A percentile compares a stretch with the other conserved stretches of the same genome.
Evolutionary conservation across 2,797 vertebrate species (phyloP).

Genomic region (Epinephelus coioides): DNA sequence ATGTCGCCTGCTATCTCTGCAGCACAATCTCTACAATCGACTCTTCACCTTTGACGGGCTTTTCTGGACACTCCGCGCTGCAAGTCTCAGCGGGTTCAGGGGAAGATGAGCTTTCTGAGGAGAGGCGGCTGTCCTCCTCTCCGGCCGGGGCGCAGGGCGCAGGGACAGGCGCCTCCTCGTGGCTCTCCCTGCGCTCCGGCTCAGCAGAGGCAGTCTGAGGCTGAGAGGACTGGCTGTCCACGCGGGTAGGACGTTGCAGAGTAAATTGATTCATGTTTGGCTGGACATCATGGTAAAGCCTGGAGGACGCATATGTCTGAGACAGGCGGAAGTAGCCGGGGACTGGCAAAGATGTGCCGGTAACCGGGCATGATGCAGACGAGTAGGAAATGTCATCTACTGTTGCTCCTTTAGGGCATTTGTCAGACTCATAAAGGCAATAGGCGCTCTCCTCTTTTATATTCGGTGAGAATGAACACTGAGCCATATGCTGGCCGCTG

Average conservation of each 20-base stretch:
- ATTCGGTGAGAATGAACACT: conserved; percentile 94
- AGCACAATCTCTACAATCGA: neutral
- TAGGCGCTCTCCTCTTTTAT: conserved; percentile 98
- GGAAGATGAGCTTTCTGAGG: conserved; percentile 92
- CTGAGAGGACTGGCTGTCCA: conserved; percentile 86
- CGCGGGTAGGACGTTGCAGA: conserved; percentile 87
- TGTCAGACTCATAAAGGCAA: conserved; percentile 96
- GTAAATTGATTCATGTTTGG: conserved; percentile 88
- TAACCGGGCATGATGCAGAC: conserved; percentile 86
- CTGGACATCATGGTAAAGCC: conserved; percentile 89
- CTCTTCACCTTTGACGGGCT: conserved; percentile 93
- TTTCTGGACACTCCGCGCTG: conserved; percentile 89
- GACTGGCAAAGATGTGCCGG: conserved; percentile 90
- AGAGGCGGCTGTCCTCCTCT: conserved; percentile 92
- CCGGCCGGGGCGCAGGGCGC: conserved; percentile 82
- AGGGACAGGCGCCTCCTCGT: conserved; percentile 87
- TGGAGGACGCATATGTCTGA: conserved; percentile 93
- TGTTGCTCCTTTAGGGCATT: conserved; percentile 92
- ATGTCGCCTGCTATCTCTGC: neutral
- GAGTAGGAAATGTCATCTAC: conserved; percentile 90
- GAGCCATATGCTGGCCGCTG: conserved; percentile 89
- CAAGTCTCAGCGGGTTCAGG: conserved; percentile 92
- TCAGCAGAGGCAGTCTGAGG: conserved; percentile 85
- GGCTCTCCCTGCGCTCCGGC: conserved; percentile 86
- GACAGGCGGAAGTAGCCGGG: conserved; percentile 98